Evolutionary conservation across 35 echinoderm and acorn worm genomes (phyloP).

Genomic region (Lytechinus variegatus): DNA sequence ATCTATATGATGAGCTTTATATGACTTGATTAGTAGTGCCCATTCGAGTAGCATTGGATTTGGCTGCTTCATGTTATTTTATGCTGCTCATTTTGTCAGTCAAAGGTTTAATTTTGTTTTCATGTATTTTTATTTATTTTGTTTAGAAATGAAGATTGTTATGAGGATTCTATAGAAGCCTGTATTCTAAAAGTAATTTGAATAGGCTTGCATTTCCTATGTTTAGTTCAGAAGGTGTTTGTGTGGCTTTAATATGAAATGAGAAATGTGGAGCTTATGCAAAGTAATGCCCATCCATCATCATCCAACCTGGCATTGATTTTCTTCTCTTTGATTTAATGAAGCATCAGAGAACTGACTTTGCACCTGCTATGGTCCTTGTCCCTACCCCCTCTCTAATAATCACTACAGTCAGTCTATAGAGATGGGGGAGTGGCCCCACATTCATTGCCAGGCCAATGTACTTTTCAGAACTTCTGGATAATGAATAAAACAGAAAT

Average conservation of each 20-base stretch:
- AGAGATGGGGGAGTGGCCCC: neutral
- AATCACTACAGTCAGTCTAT: neutral
- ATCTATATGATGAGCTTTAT: neutral
- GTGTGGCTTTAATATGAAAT: neutral
- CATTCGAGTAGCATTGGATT: neutral
- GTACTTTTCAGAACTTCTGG: slow-evolving; percentile 25
- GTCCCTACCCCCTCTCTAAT: neutral
- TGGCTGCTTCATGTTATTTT: too few relatives aligned
- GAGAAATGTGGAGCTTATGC: neutral
- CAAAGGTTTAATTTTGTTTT: neutral
- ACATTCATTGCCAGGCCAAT: neutral
- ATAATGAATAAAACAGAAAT: neutral
- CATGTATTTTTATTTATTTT: neutral
- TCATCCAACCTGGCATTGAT: slow-evolving; percentile 33
- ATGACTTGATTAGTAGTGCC: neutral
- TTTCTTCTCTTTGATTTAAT: slow-evolving; percentile 22
- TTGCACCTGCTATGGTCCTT: slow-evolving; percentile 27
- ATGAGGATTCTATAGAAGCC: neutral
- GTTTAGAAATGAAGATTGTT: neutral
- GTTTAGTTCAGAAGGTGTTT: neutral
- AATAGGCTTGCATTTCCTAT: neutral
- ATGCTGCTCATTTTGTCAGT: neutral
- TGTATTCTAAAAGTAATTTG: neutral
- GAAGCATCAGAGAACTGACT: neutral
- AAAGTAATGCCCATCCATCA: neutral